Evolutionary conservation across 2,113 vertebrate species (phyloP).

Genomic region (Oreochromis spilurus): DNA sequence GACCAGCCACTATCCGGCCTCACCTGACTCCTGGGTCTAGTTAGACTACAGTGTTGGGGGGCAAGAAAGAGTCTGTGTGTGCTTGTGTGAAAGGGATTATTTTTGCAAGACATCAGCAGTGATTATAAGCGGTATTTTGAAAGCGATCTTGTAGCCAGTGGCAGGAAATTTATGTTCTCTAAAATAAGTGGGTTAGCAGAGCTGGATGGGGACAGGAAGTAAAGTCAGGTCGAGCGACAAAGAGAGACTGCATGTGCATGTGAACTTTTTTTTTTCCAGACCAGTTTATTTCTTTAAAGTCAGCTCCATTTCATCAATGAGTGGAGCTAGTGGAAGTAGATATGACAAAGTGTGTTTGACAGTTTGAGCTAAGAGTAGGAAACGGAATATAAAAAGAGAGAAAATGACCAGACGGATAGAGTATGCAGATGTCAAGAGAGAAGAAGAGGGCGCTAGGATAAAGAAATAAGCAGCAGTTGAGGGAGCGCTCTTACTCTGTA

Average conservation of each 20-base stretch:
- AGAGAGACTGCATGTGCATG: slow-evolving; percentile 70
- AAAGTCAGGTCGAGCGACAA: slow-evolving; percentile 33
- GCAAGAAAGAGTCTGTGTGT: slow-evolving; percentile 22
- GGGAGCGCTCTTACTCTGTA: slow-evolving; percentile 38
- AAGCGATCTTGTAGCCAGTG: not conserved
- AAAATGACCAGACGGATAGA: not conserved
- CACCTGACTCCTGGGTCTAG: slow-evolving; percentile 99
- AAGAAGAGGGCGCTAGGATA: slow-evolving; percentile 38
- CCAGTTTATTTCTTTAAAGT: slow-evolving; percentile 48
- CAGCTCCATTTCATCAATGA: slow-evolving; percentile 43
- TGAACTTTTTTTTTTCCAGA: slow-evolving; percentile 18
- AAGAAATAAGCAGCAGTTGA: slow-evolving; percentile 53
- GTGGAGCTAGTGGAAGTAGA: slow-evolving; percentile 23
- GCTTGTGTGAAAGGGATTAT: slow-evolving; percentile 53
- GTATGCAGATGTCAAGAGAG: not conserved
- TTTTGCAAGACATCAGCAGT: slow-evolving; percentile 49
- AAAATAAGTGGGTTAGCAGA: not conserved
- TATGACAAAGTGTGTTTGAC: not conserved
- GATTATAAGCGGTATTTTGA: slow-evolving; percentile 11
- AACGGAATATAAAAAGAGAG: not conserved
- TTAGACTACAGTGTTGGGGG: slow-evolving; percentile 32
- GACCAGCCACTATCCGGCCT: slow-evolving; percentile 99
- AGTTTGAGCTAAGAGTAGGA: slow-evolving; percentile 2
- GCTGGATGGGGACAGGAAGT: not conserved
- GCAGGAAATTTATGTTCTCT: slow-evolving; percentile 22